Evolutionary conservation across 2,888 invertebrate genomes (phyloP).

Genomic region (Dynastes tityus): DNA sequence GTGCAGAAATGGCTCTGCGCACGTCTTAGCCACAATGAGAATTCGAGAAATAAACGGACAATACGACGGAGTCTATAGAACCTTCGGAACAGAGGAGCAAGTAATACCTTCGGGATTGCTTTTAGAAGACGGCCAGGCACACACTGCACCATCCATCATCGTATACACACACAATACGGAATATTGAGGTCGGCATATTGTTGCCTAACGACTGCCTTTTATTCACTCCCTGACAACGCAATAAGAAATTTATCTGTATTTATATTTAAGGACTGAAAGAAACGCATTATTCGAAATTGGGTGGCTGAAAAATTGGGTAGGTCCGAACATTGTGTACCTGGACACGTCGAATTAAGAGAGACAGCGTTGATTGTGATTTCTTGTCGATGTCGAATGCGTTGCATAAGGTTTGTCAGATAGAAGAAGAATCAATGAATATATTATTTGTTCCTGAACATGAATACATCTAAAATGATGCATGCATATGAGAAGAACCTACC

Average conservation of each 20-base stretch:
- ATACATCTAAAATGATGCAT: too few species aligned
- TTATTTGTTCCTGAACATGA: slow-evolving; percentile 10
- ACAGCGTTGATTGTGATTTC: slow-evolving; percentile 20
- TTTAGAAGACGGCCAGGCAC: slow-evolving; percentile 52
- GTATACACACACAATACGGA: slow-evolving; percentile 51
- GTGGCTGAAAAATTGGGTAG: slow-evolving; percentile 48
- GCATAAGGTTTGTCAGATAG: background rate
- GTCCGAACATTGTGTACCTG: slow-evolving; percentile 39
- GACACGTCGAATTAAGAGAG: slow-evolving; percentile 42
- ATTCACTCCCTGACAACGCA: slow-evolving; percentile 54
- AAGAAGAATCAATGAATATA: slow-evolving; percentile 23
- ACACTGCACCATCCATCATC: slow-evolving; percentile 55
- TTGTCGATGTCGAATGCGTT: background rate
- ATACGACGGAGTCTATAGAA: slow-evolving; percentile 42
- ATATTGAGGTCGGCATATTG: slow-evolving; percentile 56
- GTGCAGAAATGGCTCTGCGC: slow-evolving; percentile 38
- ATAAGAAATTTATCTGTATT: slow-evolving; percentile 57
- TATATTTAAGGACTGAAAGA: slow-evolving; percentile 50
- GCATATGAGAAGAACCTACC: too few species aligned
- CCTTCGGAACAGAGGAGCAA: slow-evolving; percentile 41
- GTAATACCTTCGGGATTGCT: slow-evolving; percentile 55
- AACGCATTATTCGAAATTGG: slow-evolving; percentile 42
- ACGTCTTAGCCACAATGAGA: slow-evolving; percentile 50
- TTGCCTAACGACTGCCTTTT: slow-evolving; percentile 55
- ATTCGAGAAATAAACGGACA: slow-evolving; percentile 49